phyloP scores from a whole-genome alignment of 2,888 invertebrate genomes.

The Chrysomela aeneicollis region DNA sequence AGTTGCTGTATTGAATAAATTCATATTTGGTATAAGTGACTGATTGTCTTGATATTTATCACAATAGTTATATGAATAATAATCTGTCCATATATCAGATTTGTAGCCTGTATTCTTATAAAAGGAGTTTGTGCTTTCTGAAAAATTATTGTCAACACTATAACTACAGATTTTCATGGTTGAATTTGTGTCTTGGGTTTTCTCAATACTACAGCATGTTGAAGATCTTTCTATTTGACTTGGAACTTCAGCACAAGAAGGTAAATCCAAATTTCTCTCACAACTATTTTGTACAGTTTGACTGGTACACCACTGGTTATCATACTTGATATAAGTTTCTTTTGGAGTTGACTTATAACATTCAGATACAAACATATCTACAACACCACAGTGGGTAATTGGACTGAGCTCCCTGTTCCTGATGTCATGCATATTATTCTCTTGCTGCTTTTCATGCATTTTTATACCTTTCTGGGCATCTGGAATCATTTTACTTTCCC shows the following conservation, averaged over 20 bases:
- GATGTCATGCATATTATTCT: slow-evolving; percentile 55
- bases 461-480: slow-evolving; percentile 44
- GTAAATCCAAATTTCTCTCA: slow-evolving; percentile 52
- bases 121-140: slow-evolving; percentile 27
- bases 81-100: slow-evolving; percentile 27
- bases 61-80: slow-evolving; percentile 34
- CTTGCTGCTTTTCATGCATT: slow-evolving; percentile 49
- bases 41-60: slow-evolving; percentile 34
- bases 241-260: slow-evolving; percentile 54
- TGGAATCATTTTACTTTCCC: slow-evolving; percentile 34
- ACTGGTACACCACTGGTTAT: slow-evolving; percentile 45
- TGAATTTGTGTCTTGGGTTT: slow-evolving; percentile 38
- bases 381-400: slow-evolving; percentile 53
- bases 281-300: slow-evolving; percentile 37
- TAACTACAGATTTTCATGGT: slow-evolving; percentile 39
- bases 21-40: slow-evolving; percentile 23
- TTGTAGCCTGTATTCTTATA: slow-evolving; percentile 26
- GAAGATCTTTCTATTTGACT: slow-evolving; percentile 41
- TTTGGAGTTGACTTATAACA: slow-evolving; percentile 49
- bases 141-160: slow-evolving; percentile 30
- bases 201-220: slow-evolving; percentile 51
- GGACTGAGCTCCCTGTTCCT: slow-evolving; percentile 56
- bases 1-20: slow-evolving; percentile 21
- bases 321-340: slow-evolving; percentile 45
- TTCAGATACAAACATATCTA: slow-evolving; percentile 51